Conservation (phyloP, 1,140 invertebrate genomes). For the Drosophila malerkotliana region DNA sequence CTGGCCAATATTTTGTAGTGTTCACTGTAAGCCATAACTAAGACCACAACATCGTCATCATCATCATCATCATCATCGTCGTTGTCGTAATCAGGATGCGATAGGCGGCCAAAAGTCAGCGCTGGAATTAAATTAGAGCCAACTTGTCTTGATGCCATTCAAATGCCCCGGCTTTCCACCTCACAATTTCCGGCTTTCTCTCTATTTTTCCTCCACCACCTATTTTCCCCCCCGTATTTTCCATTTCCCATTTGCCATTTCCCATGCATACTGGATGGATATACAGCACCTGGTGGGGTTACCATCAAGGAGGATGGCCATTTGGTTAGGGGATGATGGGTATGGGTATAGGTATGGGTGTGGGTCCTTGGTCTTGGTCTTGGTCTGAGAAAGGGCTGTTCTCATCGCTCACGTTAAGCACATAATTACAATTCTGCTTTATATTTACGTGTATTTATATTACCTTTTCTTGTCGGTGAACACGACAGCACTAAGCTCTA, state of each 20-base stretch:
- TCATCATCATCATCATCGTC: conserved; percentile 3
- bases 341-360: too few species aligned
- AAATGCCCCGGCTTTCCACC: conserved; percentile 17
- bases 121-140: conserved; percentile 69
- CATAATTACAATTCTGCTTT: conserved; percentile 82
- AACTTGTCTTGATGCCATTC: conserved; percentile 71
- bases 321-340: not conserved
- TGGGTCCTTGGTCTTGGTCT: not conserved
- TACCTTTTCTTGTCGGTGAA: conserved; percentile 60
- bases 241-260: not conserved
- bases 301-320: too few species aligned
- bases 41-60: conserved; percentile 16
- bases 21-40: not conserved
- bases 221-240: not conserved
- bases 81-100: not conserved
- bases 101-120: conserved; percentile 46
- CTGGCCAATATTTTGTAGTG: not conserved
- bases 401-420: conserved; percentile 77
- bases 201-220: not conserved
- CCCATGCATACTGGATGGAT: conserved; percentile 12
- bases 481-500: conserved; percentile 18
- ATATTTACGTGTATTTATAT: conserved; percentile 80
- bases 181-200: too few species aligned
- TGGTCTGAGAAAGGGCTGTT: conserved; percentile 1
- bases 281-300: conserved; percentile 27